Evolutionary conservation across 2,888 invertebrate genomes (phyloP), one percentile per base, ranked within the genome.

Genomic region (Euphydryas editha): DNA sequence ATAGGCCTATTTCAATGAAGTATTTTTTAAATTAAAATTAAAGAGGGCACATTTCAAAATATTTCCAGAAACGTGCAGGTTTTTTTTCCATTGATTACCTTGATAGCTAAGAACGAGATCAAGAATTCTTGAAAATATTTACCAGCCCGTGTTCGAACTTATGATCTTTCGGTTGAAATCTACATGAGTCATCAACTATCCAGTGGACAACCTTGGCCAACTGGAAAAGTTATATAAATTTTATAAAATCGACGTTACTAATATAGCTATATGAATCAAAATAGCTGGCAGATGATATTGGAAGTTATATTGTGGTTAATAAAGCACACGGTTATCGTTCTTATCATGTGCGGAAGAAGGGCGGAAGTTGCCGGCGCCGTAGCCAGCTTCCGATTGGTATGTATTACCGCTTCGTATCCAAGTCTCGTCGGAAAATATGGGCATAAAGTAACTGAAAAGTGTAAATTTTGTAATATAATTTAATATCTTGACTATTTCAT

Each of bases 351-450:
- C 20, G 65, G 55, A 67, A 65, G 56, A 68, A 30, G 56, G 65
- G 57, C 62, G 67, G 70, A 70, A 68, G 65, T 62, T 51, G 59
- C 44, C 59, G 37, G 55, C 36, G 36, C 57, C 57, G 56, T 46
- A 58, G 42, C 36, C 51, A 42, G 36, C 59, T 18, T 24, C 51
- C 68, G 68, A 71, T 68, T 66, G 68, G 66, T 64, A 66, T 66
- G 65, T 59, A 63, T 68, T 70, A 57, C 66, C 57, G 68, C 68
- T 71, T 66, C 68, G 61, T 66, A 68, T 62, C 70, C 59, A 51
- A 20, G 47, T 62, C 58, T 68, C 68, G 58, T 63, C 55, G 62
- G 57, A 61, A 37, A 58, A 62, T 20, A 46, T 47, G 37, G 62
- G 44, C 54, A 20, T 64, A 64, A 36, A 54, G 30, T n/a, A 17